Percentiles rank a stretch among this genome's conserved stretches.
phyloP scores from a whole-genome alignment of 2,888 invertebrate species.

The Apoda limacodes region DNA sequence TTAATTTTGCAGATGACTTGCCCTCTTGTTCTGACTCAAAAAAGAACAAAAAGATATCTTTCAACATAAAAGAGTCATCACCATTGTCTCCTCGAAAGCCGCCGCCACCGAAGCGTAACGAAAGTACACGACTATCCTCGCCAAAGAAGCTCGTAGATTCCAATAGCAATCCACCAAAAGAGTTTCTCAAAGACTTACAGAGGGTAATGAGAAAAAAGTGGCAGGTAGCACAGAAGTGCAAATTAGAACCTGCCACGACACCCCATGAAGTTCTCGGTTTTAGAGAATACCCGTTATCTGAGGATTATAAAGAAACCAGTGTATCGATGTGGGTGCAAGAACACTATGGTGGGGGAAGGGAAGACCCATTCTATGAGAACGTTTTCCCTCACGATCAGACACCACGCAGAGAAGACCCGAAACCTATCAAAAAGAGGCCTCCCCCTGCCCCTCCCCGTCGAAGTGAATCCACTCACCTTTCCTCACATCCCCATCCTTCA shows the following conservation, averaged over 20 bases:
- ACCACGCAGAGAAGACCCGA: constrained; percentile 41
- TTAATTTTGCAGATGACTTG: constrained; percentile 73
- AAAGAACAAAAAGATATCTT: constrained; percentile 75
- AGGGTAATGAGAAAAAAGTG: constrained; percentile 94
- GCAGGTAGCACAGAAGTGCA: constrained; percentile 94
- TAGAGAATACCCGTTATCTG: constrained; percentile 80
- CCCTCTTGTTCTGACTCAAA: constrained; percentile 59
- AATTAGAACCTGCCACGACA: constrained; percentile 86
- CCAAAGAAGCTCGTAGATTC: constrained; percentile 82
- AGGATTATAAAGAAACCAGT: constrained; percentile 82
- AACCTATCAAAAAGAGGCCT: constrained; percentile 75
- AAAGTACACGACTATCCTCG: constrained; percentile 78
- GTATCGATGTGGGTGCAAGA: constrained; percentile 93
- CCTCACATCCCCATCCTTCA: constrained; percentile 43
- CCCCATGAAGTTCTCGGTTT: constrained; percentile 94
- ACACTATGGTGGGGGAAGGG: constrained; percentile 76
- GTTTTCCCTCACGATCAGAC: constrained; percentile 49
- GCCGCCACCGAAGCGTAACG: constrained; percentile 80
- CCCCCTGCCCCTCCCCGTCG: constrained; percentile 93
- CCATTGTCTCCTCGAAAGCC: constrained; percentile 77
- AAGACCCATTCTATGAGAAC: constrained; percentile 82
- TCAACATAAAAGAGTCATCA: constrained; percentile 64
- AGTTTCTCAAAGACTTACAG: constrained; percentile 89
- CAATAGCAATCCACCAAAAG: constrained; percentile 79
- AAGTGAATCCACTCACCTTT: constrained; percentile 87